Percentiles rank a stretch among this genome's conserved stretches.
These are phyloP conservation scores for Rhynchopsitta pachyrhyncha DNA, from an alignment of 2,113 vertebrate genomes.

Conservation along the genomic window DNA sequence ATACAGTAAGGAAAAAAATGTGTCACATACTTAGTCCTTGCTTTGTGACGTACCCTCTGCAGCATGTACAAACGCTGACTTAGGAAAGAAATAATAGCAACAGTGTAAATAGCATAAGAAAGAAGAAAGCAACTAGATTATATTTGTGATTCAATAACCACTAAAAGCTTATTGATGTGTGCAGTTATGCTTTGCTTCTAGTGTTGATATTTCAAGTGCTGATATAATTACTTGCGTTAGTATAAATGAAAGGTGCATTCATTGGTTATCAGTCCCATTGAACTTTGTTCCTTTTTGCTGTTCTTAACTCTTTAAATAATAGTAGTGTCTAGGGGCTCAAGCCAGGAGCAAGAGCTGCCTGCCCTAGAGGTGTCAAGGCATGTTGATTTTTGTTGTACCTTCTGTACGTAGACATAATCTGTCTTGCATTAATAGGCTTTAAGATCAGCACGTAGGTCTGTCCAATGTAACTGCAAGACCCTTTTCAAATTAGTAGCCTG, in stretches of 20 bases:
- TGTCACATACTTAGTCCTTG: neutral
- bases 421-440: neutral
- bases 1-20: neutral
- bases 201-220: neutral
- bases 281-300: neutral
- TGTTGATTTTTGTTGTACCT: neutral
- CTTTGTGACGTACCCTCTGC: neutral
- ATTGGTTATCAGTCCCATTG: neutral
- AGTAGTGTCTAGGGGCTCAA: neutral
- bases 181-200: neutral
- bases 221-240: neutral
- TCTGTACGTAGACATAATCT: neutral
- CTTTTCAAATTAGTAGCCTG: neutral
- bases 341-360: neutral
- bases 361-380: neutral
- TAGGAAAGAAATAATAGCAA: neutral
- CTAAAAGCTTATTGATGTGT: neutral
- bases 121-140: neutral
- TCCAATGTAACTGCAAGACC: neutral
- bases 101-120: neutral
- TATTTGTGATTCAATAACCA: neutral
- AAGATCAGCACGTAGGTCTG: neutral
- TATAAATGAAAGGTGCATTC: neutral
- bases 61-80: neutral
- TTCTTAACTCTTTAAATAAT: slow-evolving; percentile 9